Percentiles rank a stretch among this genome's conserved stretches.
phyloP scores from a whole-genome alignment of 1,140 invertebrate species.

The Trachymyrmex cornetzi region DNA sequence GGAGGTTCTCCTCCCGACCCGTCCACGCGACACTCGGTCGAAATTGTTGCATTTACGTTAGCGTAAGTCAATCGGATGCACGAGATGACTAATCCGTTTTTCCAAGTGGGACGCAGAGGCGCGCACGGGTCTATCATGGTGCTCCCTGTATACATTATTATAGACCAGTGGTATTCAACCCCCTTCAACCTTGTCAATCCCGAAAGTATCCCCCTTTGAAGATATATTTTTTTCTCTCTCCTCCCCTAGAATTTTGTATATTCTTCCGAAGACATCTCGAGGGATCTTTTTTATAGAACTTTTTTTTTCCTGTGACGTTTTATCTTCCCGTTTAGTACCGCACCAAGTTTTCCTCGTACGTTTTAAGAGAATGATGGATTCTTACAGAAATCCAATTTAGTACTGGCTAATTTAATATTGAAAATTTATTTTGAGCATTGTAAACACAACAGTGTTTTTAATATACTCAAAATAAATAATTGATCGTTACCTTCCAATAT shows the following conservation, averaged over 20 bases:
- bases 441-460: too few relatives aligned
- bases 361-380: too few relatives aligned
- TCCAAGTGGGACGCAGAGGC: constrained; percentile 76
- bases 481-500: too few relatives aligned
- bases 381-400: too few relatives aligned
- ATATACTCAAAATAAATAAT: too few relatives aligned
- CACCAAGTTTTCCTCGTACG: neutral
- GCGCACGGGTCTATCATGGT: constrained; percentile 75
- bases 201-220: neutral
- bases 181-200: neutral
- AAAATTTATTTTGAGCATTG: too few relatives aligned
- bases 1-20: constrained; percentile 7
- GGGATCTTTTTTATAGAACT: constrained; percentile 16
- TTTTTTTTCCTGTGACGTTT: constrained; percentile 11
- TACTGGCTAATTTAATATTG: too few relatives aligned
- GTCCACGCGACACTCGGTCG: constrained; percentile 51
- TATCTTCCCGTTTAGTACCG: neutral
- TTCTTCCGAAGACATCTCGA: neutral
- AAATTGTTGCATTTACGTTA: constrained; percentile 77
- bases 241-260: constrained; percentile 1
- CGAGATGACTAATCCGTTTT: constrained; percentile 78
- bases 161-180: constrained; percentile 56
- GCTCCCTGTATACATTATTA: constrained; percentile 76
- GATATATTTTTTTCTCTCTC: constrained; percentile 20
- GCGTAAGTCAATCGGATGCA: constrained; percentile 70